These are phyloP conservation scores for Connochaetes taurinus DNA, from an alignment of 2,113 vertebrate species.

Conservation along the genomic window DNA sequence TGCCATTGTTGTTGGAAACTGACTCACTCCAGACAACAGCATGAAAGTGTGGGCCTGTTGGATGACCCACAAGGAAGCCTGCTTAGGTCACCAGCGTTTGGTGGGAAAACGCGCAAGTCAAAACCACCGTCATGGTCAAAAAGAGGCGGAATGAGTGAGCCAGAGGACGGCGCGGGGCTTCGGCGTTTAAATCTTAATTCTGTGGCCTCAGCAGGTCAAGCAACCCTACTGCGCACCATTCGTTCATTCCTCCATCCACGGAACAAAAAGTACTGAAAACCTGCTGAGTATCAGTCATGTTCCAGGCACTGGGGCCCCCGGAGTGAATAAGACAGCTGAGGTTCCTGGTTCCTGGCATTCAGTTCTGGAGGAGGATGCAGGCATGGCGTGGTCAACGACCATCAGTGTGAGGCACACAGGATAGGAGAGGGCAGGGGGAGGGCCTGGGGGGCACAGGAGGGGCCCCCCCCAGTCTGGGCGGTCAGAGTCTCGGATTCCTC, in stretches of 20 bases:
- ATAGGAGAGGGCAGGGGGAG: not conserved
- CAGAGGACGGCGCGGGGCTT: accelerated
- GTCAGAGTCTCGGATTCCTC: not conserved
- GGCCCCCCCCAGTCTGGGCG: not conserved
- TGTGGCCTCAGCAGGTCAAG: not conserved
- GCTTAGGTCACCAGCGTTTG: not conserved
- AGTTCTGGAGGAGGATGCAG: not conserved
- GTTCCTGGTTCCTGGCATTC: not conserved
- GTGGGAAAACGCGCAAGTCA: not conserved
- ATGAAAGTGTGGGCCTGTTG: not conserved
- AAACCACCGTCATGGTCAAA: not conserved
- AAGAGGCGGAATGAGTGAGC: not conserved
- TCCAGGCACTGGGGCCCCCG: not conserved
- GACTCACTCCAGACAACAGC: not conserved
- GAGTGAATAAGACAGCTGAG: not conserved
- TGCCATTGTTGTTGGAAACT: not conserved
- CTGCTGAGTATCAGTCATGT: not conserved
- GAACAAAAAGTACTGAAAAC: not conserved
- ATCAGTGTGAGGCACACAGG: not conserved
- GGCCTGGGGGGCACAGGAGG: not conserved
- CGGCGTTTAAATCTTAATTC: not conserved
- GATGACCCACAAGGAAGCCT: not conserved
- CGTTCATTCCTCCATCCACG: not conserved
- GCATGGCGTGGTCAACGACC: not conserved
- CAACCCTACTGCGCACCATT: not conserved